phyloP scores from a whole-genome alignment of 2,888 invertebrate species.

The Sarcophaga carnaria region DNA sequence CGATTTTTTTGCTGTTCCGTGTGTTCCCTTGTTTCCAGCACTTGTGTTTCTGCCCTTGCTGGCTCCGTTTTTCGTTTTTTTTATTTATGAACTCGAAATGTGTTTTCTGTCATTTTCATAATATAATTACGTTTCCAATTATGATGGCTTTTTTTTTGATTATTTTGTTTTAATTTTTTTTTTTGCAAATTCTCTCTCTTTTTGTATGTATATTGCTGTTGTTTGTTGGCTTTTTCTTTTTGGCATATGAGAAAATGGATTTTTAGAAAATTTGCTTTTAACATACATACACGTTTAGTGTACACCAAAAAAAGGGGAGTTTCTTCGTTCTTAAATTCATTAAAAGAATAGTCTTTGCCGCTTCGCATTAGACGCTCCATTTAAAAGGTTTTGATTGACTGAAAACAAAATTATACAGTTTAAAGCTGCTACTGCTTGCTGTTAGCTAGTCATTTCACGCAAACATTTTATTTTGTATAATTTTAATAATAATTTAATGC shows the following conservation, averaged over 20 bases:
- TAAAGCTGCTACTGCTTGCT: neutral
- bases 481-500: conserved; percentile 9
- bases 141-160: conserved; percentile 31
- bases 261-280: neutral
- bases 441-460: neutral
- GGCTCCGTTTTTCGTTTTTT: neutral
- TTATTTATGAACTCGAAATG: conserved; percentile 49
- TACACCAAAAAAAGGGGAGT: neutral
- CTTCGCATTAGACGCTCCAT: neutral
- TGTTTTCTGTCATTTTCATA: conserved; percentile 68
- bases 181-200: conserved; percentile 7
- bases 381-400: neutral
- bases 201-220: neutral
- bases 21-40: conserved; percentile 18
- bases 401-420: conserved; percentile 4
- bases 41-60: neutral
- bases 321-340: no score
- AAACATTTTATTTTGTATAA: conserved; percentile 11
- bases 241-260: neutral
- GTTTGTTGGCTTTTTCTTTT: neutral
- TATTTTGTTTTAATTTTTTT: conserved; percentile 12
- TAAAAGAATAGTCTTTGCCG: neutral
- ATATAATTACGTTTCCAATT: conserved; percentile 68
- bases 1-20: neutral
- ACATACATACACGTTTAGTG: neutral